phyloP scores from a whole-genome alignment of 1,140 invertebrate species.

The Nasonia giraulti region DNA sequence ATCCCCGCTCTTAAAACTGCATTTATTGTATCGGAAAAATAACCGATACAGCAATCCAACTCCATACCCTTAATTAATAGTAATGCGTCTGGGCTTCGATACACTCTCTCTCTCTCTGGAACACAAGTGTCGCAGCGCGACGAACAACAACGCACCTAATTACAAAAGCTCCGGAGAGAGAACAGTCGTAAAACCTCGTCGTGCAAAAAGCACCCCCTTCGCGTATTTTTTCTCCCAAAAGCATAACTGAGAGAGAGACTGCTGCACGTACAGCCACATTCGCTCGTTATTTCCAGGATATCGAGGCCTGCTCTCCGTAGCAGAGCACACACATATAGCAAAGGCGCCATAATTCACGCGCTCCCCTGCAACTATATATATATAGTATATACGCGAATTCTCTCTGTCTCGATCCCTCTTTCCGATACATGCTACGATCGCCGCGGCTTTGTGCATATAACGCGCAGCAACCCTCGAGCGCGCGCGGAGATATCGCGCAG shows the following conservation, averaged over 20 bases:
- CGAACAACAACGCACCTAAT: neutral
- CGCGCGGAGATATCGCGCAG: neutral
- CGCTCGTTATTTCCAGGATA: constrained; percentile 30
- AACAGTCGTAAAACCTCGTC: neutral
- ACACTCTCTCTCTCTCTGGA: too few relatives aligned
- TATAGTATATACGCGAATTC: neutral
- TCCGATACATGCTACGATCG: neutral
- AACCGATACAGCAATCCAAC: too few relatives aligned
- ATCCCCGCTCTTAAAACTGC: too few relatives aligned
- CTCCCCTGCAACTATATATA: neutral
- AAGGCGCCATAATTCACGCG: constrained; percentile 30
- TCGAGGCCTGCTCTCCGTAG: neutral
- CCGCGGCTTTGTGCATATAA: neutral
- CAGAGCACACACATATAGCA: neutral
- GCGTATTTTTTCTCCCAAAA: neutral
- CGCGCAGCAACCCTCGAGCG: neutral
- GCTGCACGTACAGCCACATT: neutral
- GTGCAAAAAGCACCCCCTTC: neutral
- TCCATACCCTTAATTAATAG: neutral
- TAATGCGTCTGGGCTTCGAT: neutral
- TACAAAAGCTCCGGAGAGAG: neutral
- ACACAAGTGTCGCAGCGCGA: too few relatives aligned
- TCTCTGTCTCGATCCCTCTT: constrained; percentile 1
- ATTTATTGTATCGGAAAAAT: too few relatives aligned
- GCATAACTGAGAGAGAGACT: neutral